A percentile compares a stretch with the other conserved stretches of the same genome.
These are phyloP conservation scores for Pituophis catenifer DNA, from an alignment of 2,113 vertebrate species.

Conservation along the genomic window DNA sequence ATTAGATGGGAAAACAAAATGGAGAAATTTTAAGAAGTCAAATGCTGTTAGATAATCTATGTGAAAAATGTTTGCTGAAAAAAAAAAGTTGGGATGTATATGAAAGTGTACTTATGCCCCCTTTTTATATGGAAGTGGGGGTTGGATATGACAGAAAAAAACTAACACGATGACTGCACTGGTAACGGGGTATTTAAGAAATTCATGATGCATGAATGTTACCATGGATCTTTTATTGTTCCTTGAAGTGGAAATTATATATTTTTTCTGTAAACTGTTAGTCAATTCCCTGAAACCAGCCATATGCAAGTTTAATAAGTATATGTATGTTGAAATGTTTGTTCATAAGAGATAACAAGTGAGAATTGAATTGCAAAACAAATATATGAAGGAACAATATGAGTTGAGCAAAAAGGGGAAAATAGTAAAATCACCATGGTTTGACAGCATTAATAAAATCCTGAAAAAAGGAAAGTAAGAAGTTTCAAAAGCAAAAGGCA, in stretches of 20 bases:
- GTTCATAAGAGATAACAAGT: neutral
- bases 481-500: neutral
- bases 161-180: neutral
- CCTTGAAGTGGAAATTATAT: neutral
- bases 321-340: neutral
- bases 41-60: neutral
- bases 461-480: neutral
- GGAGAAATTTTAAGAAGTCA: neutral
- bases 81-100: neutral
- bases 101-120: neutral
- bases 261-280: neutral
- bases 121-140: neutral
- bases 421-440: neutral
- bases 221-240: neutral
- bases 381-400: neutral
- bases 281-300: neutral
- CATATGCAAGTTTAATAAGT: neutral
- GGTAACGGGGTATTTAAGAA: neutral
- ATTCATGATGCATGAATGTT: neutral
- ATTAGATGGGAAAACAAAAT: neutral
- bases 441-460: neutral
- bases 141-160: neutral
- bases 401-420: neutral
- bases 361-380: neutral
- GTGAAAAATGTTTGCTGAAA: neutral